Conservation (phyloP, 1,140 invertebrate species). For the Nylanderia fulva region DNA sequence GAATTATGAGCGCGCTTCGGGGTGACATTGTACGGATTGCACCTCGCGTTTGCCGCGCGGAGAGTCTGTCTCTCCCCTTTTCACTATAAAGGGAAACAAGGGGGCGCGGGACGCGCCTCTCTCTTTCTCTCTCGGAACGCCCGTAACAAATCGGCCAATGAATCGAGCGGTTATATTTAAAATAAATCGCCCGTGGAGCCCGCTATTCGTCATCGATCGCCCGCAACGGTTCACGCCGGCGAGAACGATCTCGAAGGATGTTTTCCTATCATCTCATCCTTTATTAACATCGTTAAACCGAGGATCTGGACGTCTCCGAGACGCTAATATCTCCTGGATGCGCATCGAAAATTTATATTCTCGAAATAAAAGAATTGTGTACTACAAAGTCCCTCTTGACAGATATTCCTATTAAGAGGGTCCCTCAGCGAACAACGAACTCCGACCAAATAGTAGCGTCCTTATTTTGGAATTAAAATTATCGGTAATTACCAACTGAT, state of each 20-base stretch:
- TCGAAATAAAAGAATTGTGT: no score
- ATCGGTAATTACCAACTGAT: no score
- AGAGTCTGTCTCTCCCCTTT: conserved; percentile 20
- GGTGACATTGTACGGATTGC: conserved; percentile 70
- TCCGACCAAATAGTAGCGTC: no score
- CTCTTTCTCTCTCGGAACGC: conserved; percentile 64
- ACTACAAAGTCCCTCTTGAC: no score
- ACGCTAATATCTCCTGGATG: not conserved
- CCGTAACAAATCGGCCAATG: conserved; percentile 74
- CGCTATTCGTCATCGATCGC: conserved; percentile 65
- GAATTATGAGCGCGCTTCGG: conserved; percentile 72
- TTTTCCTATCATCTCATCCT: conserved; percentile 13
- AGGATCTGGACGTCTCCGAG: not conserved
- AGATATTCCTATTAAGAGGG: no score
- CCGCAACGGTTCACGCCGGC: conserved; percentile 43
- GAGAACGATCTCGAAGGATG: conserved; percentile 31
- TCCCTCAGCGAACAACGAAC: no score
- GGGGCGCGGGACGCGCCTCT: not conserved
- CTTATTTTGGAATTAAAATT: no score
- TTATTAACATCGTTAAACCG: conserved; percentile 39
- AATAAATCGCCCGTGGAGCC: conserved; percentile 74
- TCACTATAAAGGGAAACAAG: conserved; percentile 26
- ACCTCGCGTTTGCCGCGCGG: conserved; percentile 48
- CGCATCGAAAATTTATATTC: no score
- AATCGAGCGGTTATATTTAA: conserved; percentile 76